Evolutionary conservation across 2,113 vertebrate genomes (phyloP).

Genomic region (Regulus satrapa): DNA sequence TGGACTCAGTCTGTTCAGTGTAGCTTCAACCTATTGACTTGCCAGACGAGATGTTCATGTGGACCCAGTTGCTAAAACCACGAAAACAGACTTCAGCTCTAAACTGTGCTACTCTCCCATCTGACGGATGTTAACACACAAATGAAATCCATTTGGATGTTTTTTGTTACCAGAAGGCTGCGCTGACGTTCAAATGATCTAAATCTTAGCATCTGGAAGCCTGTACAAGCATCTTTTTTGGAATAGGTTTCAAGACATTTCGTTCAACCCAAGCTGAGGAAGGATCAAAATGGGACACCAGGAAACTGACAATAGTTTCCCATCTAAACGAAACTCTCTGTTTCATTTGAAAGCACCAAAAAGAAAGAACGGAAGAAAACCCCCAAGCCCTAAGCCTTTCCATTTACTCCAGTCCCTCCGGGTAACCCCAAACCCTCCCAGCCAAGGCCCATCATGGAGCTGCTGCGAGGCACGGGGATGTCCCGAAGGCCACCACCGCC

Average conservation of each 20-base stretch:
- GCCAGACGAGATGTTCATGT: background rate
- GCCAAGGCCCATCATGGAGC: background rate
- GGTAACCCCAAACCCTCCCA: background rate
- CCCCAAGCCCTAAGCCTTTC: background rate
- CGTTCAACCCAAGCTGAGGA: background rate
- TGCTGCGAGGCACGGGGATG: background rate
- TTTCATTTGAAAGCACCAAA: background rate
- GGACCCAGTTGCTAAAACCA: background rate
- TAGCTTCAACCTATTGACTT: background rate
- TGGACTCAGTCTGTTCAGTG: background rate
- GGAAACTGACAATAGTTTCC: background rate
- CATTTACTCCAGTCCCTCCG: background rate
- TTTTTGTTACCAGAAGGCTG: constrained; percentile 64
- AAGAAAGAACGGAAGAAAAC: background rate
- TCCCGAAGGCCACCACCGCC: background rate
- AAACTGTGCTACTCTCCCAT: constrained; percentile 7
- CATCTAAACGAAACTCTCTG: background rate
- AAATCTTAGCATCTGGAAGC: constrained; percentile 47
- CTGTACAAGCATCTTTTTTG: background rate
- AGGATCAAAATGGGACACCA: background rate
- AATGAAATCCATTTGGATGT: constrained; percentile 34
- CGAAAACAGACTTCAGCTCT: background rate
- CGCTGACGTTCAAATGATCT: constrained; percentile 63
- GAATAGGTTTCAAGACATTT: constrained; percentile 9
- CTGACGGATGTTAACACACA: constrained; percentile 12